Percentiles rank a stretch among this genome's conserved stretches.
phyloP scores from a whole-genome alignment of 2,113 vertebrate species.

The Aspidoscelis tigris region DNA sequence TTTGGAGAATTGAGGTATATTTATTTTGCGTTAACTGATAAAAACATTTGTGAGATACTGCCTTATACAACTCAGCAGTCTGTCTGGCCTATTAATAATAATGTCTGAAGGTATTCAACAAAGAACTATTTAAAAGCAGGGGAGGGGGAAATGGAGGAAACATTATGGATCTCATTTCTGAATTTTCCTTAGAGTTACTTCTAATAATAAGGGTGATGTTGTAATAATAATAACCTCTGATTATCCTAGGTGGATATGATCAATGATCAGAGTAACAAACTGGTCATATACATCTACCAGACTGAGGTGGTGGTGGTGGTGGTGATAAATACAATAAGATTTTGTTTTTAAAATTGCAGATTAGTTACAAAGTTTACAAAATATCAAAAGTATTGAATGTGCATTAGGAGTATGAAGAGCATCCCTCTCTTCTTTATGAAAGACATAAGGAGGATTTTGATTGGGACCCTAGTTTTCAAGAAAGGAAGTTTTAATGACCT shows the following conservation, averaged over 20 bases:
- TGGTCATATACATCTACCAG: too few species aligned
- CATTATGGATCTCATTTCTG: constrained; percentile 24
- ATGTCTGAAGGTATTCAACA: constrained; percentile 1
- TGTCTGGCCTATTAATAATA: constrained; percentile 42
- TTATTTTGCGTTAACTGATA: constrained; percentile 41
- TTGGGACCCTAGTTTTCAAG: background rate
- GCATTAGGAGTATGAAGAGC: too few species aligned
- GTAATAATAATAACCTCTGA: too few species aligned
- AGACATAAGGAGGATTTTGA: background rate
- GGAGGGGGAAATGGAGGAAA: constrained; percentile 29
- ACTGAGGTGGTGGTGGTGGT: background rate
- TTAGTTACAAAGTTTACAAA: background rate
- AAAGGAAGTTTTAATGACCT: background rate
- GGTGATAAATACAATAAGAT: background rate
- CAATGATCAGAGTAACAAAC: too few species aligned
- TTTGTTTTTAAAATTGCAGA: constrained; percentile 7
- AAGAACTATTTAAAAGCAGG: constrained; percentile 36
- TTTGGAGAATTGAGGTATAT: constrained; percentile 5
- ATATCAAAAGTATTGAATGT: background rate
- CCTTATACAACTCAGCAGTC: constrained; percentile 2
- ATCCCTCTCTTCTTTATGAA: too few species aligned
- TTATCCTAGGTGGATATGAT: too few species aligned
- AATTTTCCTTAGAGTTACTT: background rate
- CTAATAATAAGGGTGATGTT: too few species aligned
- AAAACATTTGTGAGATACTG: constrained; percentile 30